phyloP scores from a whole-genome alignment of 1,140 invertebrate species.

The Eriocheir sinensis region DNA sequence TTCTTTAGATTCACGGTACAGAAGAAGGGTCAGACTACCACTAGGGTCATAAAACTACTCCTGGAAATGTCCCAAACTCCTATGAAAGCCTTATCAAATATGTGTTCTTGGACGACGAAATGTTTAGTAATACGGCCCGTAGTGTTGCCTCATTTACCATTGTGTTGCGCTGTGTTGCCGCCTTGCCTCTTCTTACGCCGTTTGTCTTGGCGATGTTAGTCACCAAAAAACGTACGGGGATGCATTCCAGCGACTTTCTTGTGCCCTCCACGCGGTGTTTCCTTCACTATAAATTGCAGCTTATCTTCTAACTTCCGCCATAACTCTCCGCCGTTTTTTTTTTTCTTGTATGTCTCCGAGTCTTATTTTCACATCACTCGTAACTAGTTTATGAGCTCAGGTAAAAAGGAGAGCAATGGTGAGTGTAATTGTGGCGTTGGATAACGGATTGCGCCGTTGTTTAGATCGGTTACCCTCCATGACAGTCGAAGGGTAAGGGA shows the following conservation, averaged over 20 bases:
- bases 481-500: too few species aligned
- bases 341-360: not conserved
- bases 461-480: not conserved
- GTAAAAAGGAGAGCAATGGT: not conserved
- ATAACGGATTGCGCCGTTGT: not conserved
- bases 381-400: not conserved
- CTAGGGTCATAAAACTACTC: too few species aligned
- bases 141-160: not conserved
- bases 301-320: slow-evolving; percentile 6
- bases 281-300: slow-evolving; percentile 11
- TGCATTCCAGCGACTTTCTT: not conserved
- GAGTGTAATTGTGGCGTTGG: not conserved
- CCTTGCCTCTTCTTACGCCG: too few species aligned
- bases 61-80: too few species aligned
- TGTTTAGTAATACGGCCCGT: too few species aligned
- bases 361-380: slow-evolving; percentile 25
- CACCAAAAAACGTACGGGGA: not conserved
- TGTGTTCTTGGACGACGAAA: too few species aligned
- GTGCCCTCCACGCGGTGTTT: not conserved
- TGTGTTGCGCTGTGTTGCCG: not conserved
- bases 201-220: not conserved
- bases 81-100: too few species aligned
- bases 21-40: too few species aligned
- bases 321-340: not conserved
- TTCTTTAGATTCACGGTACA: too few species aligned